Conservation (phyloP, 1,140 invertebrate species). For the Ladona fulva region DNA sequence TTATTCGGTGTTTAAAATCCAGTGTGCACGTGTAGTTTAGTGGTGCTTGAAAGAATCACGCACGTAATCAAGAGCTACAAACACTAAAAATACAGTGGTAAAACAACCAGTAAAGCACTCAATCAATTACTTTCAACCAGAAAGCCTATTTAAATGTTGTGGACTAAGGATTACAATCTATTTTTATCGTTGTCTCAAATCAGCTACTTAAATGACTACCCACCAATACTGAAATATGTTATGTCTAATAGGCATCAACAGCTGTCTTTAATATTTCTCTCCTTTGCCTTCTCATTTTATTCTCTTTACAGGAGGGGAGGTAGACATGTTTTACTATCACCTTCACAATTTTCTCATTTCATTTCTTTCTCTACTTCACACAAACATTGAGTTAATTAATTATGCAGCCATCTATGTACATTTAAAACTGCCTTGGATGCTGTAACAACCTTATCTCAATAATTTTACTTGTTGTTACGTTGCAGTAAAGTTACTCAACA, state of each 20-base stretch:
- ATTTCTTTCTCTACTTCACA: conserved; percentile 3
- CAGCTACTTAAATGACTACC: neutral
- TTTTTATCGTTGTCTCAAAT: neutral
- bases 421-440: neutral
- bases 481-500: neutral
- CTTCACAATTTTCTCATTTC: neutral
- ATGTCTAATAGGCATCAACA: neutral
- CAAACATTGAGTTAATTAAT: neutral
- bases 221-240: neutral
- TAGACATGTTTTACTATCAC: conserved; percentile 2
- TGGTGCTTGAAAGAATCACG: neutral
- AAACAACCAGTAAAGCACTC: neutral
- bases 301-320: neutral
- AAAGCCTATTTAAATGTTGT: neutral
- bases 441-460: neutral
- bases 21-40: neutral
- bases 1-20: neutral
- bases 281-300: neutral
- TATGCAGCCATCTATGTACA: neutral
- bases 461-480: neutral
- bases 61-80: neutral
- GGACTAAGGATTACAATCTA: neutral
- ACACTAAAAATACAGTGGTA: neutral
- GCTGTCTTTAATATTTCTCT: neutral
- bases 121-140: conserved; percentile 1